A percentile compares a stretch with the other conserved stretches of the same genome.
phyloP scores from a whole-genome alignment of 2,113 vertebrate genomes.

The Sigmodon hispidus region DNA sequence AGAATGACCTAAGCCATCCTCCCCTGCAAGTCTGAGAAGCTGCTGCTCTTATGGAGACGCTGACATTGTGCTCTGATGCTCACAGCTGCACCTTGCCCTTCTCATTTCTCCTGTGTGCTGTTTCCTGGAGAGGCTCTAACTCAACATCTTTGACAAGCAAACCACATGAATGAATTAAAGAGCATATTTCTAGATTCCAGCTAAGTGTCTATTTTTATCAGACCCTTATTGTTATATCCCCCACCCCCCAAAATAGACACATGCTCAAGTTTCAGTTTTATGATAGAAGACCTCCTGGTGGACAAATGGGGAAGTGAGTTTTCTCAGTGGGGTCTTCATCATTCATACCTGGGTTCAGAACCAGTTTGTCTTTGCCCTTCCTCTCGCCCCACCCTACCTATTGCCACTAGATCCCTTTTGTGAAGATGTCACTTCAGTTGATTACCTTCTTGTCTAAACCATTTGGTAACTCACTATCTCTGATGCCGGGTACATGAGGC shows the following conservation, averaged over 20 bases:
- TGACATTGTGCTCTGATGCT: neutral
- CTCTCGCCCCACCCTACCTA: neutral
- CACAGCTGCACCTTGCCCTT: neutral
- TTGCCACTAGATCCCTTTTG: neutral
- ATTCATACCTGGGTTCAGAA: neutral
- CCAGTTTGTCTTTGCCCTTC: neutral
- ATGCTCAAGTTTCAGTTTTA: neutral
- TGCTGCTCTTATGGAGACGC: neutral
- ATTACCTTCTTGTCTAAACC: neutral
- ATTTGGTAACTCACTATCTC: neutral
- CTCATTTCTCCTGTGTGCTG: neutral
- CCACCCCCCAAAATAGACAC: conserved; percentile 19
- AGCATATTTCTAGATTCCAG: neutral
- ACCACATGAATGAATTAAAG: neutral
- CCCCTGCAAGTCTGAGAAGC: neutral
- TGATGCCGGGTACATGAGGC: neutral
- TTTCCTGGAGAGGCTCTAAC: neutral
- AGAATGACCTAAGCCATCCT: neutral
- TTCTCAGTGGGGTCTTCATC: neutral
- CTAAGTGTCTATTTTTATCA: neutral
- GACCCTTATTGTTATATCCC: neutral
- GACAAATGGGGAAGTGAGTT: neutral
- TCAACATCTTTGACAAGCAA: neutral
- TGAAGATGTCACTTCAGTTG: neutral
- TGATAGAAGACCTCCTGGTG: neutral